A percentile compares a stretch with the other conserved stretches of the same genome.
Evolutionary conservation across 1,140 invertebrate genomes (phyloP).

Genomic region (Papilio polyxenes): DNA sequence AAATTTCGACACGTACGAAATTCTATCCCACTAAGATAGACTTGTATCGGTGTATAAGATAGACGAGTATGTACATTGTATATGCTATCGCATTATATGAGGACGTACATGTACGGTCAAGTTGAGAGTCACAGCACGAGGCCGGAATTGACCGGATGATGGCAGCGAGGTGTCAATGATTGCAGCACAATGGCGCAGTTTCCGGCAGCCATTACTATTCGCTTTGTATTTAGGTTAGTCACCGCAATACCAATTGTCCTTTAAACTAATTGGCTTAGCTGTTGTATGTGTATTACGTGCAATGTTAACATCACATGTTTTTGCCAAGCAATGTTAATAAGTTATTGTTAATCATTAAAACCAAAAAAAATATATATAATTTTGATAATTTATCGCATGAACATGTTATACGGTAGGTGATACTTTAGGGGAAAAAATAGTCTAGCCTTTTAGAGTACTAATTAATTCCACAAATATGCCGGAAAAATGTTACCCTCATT

Average conservation of each 20-base stretch:
- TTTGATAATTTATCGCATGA: too few relatives aligned
- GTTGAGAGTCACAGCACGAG: slow-evolving; percentile 51
- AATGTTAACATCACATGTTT: slow-evolving; percentile 7
- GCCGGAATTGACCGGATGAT: slow-evolving; percentile 70
- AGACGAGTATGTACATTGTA: too few relatives aligned
- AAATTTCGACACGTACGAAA: neutral
- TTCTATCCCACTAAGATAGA: slow-evolving; percentile 1
- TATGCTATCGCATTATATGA: slow-evolving; percentile 17
- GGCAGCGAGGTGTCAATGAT: slow-evolving; percentile 77
- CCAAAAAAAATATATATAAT: too few relatives aligned
- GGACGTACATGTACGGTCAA: slow-evolving; percentile 39
- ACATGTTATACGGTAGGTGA: neutral
- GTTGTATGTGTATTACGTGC: slow-evolving; percentile 50
- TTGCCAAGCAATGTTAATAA: too few relatives aligned
- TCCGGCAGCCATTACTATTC: slow-evolving; percentile 62
- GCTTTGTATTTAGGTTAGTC: slow-evolving; percentile 79
- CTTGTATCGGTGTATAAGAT: neutral
- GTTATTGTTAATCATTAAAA: neutral
- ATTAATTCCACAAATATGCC: neutral
- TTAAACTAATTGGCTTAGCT: slow-evolving; percentile 69
- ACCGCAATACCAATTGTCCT: slow-evolving; percentile 73
- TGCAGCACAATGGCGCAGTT: slow-evolving; percentile 74
- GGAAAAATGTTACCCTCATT: too few relatives aligned
- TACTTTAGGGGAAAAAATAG: neutral
- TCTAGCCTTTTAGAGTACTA: neutral